Evolutionary conservation across 1,140 invertebrate genomes (phyloP).

Genomic region (Dryas iulia): DNA sequence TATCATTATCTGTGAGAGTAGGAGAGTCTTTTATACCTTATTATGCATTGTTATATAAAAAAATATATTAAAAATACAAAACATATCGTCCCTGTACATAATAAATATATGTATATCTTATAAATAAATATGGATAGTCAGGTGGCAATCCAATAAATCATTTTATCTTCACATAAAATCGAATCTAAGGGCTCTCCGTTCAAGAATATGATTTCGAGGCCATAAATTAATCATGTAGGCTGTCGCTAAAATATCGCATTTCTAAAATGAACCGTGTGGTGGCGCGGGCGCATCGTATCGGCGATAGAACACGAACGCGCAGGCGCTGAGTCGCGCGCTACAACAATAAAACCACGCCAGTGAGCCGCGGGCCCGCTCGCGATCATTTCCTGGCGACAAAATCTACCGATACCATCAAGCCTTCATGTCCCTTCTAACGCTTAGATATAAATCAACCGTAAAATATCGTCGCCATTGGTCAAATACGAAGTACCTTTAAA

Average conservation of each 20-base stretch:
- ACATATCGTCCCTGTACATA: not conserved
- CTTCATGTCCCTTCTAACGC: constrained; percentile 55
- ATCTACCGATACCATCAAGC: constrained; percentile 71
- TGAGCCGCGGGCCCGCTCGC: constrained; percentile 40
- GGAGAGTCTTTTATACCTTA: too few species aligned
- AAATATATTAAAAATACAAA: too few species aligned
- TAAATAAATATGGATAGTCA: not conserved
- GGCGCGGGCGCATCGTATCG: constrained; percentile 59
- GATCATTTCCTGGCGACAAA: constrained; percentile 74
- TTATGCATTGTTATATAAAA: too few species aligned
- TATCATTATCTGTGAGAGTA: too few species aligned
- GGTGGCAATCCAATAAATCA: constrained; percentile 66
- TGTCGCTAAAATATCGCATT: constrained; percentile 76
- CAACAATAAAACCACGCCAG: constrained; percentile 58
- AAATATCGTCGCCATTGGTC: constrained; percentile 43
- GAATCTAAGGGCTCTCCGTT: constrained; percentile 62
- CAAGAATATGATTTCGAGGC: constrained; percentile 66
- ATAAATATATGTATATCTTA: constrained; percentile 7
- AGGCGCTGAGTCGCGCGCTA: constrained; percentile 42
- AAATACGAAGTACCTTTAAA: constrained; percentile 55
- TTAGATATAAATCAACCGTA: constrained; percentile 68
- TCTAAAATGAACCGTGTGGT: constrained; percentile 51
- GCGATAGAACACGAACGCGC: constrained; percentile 58
- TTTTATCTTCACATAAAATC: constrained; percentile 74
- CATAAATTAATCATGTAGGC: constrained; percentile 79